Percentiles rank a stretch among this genome's conserved stretches.
Conservation (phyloP, 2,797 vertebrate species). For the Scleropages formosus region DNA sequence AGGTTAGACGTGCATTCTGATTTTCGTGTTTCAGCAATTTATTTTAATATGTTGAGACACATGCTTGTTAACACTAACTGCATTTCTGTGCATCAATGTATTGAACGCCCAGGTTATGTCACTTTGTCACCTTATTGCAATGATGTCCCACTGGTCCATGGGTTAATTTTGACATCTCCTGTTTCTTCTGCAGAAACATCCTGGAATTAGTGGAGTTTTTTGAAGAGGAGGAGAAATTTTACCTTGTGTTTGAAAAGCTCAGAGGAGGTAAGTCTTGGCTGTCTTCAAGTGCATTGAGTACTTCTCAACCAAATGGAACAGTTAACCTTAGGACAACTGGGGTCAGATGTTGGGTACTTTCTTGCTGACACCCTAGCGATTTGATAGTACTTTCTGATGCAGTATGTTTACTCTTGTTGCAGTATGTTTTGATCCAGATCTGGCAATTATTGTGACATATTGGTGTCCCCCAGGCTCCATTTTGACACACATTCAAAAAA, state of each 20-base stretch:
- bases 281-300: not conserved
- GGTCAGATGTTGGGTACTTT: not conserved
- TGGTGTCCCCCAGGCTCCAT: slow-evolving; percentile 77
- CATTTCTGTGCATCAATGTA: not conserved
- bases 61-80: not conserved
- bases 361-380: too few species aligned
- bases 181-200: slow-evolving; percentile 75
- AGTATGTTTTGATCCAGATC: not conserved
- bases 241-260: slow-evolving; percentile 97
- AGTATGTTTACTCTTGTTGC: not conserved
- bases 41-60: not conserved
- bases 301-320: not conserved
- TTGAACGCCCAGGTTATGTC: not conserved
- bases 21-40: not conserved
- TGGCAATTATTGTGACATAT: not conserved
- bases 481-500: slow-evolving; percentile 90
- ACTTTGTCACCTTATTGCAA: not conserved
- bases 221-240: slow-evolving; percentile 96
- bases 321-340: not conserved
- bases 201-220: slow-evolving; percentile 97
- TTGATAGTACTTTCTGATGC: not conserved
- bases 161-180: not conserved
- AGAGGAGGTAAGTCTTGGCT: slow-evolving; percentile 77
- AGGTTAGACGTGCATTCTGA: too few species aligned
- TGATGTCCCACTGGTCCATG: not conserved